Evolutionary conservation across 2,113 vertebrate genomes (phyloP).

Genomic region (Chloropsis hardwickii): DNA sequence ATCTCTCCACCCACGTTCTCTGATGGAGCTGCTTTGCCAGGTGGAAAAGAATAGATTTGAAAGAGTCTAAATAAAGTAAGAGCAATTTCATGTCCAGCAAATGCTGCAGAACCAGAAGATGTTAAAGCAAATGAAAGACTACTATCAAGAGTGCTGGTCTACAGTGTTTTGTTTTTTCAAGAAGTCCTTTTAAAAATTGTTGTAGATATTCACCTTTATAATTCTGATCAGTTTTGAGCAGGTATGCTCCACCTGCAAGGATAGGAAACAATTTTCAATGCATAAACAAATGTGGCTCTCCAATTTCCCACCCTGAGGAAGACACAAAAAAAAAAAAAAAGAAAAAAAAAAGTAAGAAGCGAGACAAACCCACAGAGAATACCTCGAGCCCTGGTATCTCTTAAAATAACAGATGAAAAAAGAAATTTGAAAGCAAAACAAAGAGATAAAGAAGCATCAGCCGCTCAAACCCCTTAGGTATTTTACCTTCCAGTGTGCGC

Average conservation of each 20-base stretch:
- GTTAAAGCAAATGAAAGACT: background rate
- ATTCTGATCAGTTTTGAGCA: background rate
- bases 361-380: slow-evolving; percentile 35
- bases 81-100: background rate
- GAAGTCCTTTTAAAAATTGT: background rate
- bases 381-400: slow-evolving; percentile 41
- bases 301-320: background rate
- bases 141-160: background rate
- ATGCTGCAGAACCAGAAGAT: background rate
- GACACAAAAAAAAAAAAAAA: background rate
- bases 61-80: background rate
- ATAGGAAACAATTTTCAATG: background rate
- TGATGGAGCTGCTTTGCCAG: background rate
- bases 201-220: background rate
- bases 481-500: slow-evolving; percentile 67
- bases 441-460: slow-evolving; percentile 67
- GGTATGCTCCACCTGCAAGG: slow-evolving; percentile 2
- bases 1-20: background rate
- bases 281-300: background rate
- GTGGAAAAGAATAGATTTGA: background rate
- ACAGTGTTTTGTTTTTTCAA: background rate
- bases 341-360: background rate
- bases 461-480: slow-evolving; percentile 64
- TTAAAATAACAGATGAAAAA: slow-evolving; percentile 68
- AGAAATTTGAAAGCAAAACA: slow-evolving; percentile 69